These are phyloP conservation scores for Falco biarmicus DNA, from an alignment of 2,797 vertebrate species.

Conservation along the genomic window DNA sequence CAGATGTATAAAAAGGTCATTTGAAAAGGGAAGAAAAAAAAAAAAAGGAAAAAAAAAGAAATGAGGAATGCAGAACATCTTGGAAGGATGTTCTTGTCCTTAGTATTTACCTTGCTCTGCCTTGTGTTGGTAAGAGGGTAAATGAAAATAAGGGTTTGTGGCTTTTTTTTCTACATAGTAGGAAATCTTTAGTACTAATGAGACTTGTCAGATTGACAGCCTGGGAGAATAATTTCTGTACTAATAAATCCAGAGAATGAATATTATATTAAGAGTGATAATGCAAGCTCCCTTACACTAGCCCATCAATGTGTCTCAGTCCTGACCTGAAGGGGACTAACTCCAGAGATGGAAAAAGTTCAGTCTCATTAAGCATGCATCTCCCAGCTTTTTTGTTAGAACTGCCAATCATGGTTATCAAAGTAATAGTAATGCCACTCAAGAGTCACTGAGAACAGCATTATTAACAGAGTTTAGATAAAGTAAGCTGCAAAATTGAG, in stretches of 20 bases:
- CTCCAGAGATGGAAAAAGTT: not conserved
- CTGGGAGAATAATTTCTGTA: not conserved
- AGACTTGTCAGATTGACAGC: not conserved
- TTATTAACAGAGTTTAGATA: constrained; percentile 19
- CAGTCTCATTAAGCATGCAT: not conserved
- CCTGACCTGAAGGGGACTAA: not conserved
- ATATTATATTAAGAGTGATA: not conserved
- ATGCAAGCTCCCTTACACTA: not conserved
- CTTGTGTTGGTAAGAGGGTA: not conserved
- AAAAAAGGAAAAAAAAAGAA: not conserved
- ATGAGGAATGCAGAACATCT: not conserved
- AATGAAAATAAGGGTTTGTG: not conserved
- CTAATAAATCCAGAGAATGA: not conserved
- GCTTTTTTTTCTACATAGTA: not conserved
- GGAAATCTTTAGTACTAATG: not conserved
- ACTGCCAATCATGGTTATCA: not conserved
- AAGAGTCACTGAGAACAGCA: not conserved
- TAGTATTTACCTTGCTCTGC: not conserved
- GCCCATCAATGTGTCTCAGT: not conserved
- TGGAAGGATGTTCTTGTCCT: not conserved
- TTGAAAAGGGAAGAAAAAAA: too few relatives aligned
- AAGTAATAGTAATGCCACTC: not conserved
- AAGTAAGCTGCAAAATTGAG: not conserved
- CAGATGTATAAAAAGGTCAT: not conserved
- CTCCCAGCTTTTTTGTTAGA: not conserved